phyloP scores from a whole-genome alignment of 2,797 vertebrate genomes.

The Spondyliosoma cantharus region DNA sequence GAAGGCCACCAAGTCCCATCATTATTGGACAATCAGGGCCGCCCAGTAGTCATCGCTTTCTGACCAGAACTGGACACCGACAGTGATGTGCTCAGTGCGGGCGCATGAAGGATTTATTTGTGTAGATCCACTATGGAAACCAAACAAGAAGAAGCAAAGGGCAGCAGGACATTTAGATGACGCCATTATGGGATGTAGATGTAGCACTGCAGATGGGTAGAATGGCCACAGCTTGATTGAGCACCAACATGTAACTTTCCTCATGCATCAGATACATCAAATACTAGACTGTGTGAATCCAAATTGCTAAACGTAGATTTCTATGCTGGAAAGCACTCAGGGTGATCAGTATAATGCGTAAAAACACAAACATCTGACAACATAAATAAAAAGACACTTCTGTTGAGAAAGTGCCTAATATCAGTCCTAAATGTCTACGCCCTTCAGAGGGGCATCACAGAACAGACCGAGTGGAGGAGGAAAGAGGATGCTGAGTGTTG shows the following conservation, averaged over 20 bases:
- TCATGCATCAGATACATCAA: too few relatives aligned
- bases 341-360: constrained; percentile 12
- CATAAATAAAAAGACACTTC: constrained; percentile 31
- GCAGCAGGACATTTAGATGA: constrained; percentile 34
- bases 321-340: constrained; percentile 13
- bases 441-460: constrained; percentile 34
- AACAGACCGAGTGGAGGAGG: constrained; percentile 18
- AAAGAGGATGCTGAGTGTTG: constrained; percentile 38
- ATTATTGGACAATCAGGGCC: constrained; percentile 65
- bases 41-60: constrained; percentile 50
- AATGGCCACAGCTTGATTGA: constrained; percentile 4
- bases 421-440: constrained; percentile 16
- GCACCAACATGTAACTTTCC: too few relatives aligned
- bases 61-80: constrained; percentile 59
- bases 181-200: constrained; percentile 6
- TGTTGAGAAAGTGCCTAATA: constrained; percentile 30
- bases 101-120: constrained; percentile 43
- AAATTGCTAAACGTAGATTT: not conserved
- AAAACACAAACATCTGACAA: constrained; percentile 19
- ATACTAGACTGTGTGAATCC: not conserved
- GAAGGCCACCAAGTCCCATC: constrained; percentile 57
- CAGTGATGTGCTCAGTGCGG: constrained; percentile 45
- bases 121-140: constrained; percentile 63
- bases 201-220: not conserved
- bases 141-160: constrained; percentile 44